phyloP scores from a whole-genome alignment of 2,888 invertebrate species.

The Anagyrus pseudococci region DNA sequence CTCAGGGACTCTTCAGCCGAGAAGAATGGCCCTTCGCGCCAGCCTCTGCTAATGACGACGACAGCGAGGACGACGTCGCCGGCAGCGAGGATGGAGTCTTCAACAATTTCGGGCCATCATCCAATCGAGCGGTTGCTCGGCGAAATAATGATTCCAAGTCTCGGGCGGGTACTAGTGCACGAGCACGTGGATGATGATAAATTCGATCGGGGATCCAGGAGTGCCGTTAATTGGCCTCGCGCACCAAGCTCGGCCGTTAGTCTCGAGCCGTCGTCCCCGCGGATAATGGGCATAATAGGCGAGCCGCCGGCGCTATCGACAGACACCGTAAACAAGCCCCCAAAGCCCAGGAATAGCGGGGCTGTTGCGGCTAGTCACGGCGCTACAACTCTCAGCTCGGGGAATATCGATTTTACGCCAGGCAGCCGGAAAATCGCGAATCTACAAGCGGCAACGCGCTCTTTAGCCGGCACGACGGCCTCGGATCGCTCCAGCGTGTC shows the following conservation, averaged over 20 bases:
- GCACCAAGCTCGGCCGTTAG: too few species aligned
- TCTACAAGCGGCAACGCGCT: too few species aligned
- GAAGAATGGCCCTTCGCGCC: not conserved
- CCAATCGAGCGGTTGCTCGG: not conserved
- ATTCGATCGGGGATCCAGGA: too few species aligned
- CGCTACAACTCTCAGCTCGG: not conserved
- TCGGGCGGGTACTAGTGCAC: too few species aligned
- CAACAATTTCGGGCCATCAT: not conserved
- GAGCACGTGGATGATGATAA: too few species aligned
- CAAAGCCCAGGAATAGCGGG: not conserved
- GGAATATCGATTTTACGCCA: conserved; percentile 8
- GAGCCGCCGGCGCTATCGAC: not conserved
- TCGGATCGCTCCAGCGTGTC: too few species aligned
- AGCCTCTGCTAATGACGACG: not conserved
- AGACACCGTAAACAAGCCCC: not conserved
- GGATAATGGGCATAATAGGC: not conserved
- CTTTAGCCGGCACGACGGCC: too few species aligned
- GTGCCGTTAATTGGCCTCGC: too few species aligned
- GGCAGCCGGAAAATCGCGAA: conserved; percentile 7
- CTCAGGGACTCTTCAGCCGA: not conserved
- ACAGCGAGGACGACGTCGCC: too few species aligned
- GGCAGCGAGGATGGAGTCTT: not conserved
- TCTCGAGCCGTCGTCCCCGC: too few species aligned
- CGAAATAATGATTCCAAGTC: conserved; percentile 5
- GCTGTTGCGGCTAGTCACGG: not conserved